A percentile compares a stretch with the other conserved stretches of the same genome.
These are phyloP conservation scores for Pituophis catenifer DNA, from an alignment of 2,113 vertebrate genomes.

Conservation along the genomic window DNA sequence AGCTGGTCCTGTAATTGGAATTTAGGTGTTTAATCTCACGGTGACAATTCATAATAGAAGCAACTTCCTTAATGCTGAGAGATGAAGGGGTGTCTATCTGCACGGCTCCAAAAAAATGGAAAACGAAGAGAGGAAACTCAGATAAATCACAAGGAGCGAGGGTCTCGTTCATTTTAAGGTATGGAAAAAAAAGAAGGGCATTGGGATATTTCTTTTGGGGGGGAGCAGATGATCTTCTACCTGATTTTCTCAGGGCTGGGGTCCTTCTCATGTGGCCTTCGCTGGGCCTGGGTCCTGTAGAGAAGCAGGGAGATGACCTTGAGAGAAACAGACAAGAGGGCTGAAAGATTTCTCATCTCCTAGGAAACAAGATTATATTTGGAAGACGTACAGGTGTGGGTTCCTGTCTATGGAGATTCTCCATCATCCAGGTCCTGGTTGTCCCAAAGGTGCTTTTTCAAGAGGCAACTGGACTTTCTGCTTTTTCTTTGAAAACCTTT, in stretches of 20 bases:
- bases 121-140: neutral
- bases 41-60: neutral
- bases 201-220: neutral
- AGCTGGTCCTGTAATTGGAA: constrained; percentile 17
- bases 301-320: neutral
- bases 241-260: neutral
- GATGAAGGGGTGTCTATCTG: neutral
- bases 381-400: too few species aligned
- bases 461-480: too few species aligned
- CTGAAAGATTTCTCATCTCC: neutral
- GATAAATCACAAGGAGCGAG: neutral
- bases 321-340: neutral
- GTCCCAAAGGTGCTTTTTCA: too few species aligned
- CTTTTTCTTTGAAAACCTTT: too few species aligned
- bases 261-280: neutral
- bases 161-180: neutral
- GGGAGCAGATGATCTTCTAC: neutral
- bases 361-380: too few species aligned
- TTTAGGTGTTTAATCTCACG: constrained; percentile 22
- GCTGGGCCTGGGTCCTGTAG: neutral
- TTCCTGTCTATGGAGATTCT: too few species aligned
- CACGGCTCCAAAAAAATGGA: neutral
- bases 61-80: neutral
- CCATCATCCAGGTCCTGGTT: too few species aligned
- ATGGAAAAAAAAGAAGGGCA: neutral